Evolutionary conservation across 1,140 invertebrate species (phyloP).

Genomic region (Grapholita molesta): DNA sequence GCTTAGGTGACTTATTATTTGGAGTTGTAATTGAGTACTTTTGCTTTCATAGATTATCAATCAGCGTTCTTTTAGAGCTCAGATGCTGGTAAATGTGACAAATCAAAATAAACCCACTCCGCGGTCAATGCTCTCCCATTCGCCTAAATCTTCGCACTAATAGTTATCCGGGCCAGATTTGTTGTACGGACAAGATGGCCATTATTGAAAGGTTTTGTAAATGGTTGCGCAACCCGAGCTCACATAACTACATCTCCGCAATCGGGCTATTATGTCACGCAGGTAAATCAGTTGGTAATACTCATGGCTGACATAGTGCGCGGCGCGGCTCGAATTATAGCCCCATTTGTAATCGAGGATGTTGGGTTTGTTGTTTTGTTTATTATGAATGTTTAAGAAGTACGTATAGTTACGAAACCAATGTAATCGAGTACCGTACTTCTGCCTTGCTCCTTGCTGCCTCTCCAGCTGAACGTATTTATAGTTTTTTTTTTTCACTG

Average conservation of each 20-base stretch:
- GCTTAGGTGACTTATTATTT: too few relatives aligned
- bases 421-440: too few relatives aligned
- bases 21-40: too few relatives aligned
- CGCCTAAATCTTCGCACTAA: background rate
- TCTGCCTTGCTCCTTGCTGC: too few relatives aligned
- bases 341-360: background rate
- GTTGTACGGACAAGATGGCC: background rate
- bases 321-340: background rate
- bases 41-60: too few relatives aligned
- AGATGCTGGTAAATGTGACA: background rate
- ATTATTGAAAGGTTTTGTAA: conserved; percentile 1
- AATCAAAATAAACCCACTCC: background rate
- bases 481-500: too few relatives aligned
- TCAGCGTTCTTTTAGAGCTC: background rate
- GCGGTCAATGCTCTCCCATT: background rate
- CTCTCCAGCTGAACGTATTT: too few relatives aligned
- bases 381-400: background rate
- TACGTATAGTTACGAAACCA: background rate
- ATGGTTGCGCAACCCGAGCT: conserved; percentile 5
- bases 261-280: conserved; percentile 13
- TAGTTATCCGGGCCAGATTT: conserved; percentile 3
- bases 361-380: background rate
- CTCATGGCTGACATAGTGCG: conserved; percentile 2
- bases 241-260: conserved; percentile 14
- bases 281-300: conserved; percentile 13